phyloP scores from a whole-genome alignment of 2,888 invertebrate species.

The Leistus spinibarbis region DNA sequence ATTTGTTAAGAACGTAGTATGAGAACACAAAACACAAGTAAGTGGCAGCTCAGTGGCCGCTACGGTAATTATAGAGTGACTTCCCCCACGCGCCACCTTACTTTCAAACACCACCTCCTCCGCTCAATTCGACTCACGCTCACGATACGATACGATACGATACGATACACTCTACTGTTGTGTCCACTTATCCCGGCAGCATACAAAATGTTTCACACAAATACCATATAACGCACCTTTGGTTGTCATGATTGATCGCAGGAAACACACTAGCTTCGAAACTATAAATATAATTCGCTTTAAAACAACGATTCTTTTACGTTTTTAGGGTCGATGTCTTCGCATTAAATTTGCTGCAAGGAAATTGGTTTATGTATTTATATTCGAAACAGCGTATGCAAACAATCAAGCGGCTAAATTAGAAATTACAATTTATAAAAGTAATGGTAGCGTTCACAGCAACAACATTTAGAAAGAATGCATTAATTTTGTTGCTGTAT shows the following conservation, averaged over 20 bases:
- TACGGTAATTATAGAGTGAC: constrained; percentile 29
- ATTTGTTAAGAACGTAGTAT: constrained; percentile 1
- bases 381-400: neutral
- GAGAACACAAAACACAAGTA: neutral
- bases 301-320: neutral
- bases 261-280: neutral
- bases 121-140: neutral
- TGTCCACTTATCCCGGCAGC: constrained; percentile 19
- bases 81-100: constrained; percentile 16
- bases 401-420: no score
- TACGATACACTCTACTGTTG: constrained; percentile 5
- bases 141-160: no score
- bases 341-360: neutral
- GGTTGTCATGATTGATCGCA: constrained; percentile 12
- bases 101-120: neutral
- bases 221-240: neutral
- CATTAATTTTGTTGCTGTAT: no score
- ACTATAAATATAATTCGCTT: neutral
- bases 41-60: constrained; percentile 1
- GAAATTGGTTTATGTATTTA: neutral
- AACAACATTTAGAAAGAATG: no score
- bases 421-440: no score
- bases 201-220: constrained; percentile 22
- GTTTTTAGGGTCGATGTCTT: neutral
- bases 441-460: no score